Base-by-base conservation (phyloP, 2,888 invertebrate genomes). In the Coenonympha arcania region DNA sequence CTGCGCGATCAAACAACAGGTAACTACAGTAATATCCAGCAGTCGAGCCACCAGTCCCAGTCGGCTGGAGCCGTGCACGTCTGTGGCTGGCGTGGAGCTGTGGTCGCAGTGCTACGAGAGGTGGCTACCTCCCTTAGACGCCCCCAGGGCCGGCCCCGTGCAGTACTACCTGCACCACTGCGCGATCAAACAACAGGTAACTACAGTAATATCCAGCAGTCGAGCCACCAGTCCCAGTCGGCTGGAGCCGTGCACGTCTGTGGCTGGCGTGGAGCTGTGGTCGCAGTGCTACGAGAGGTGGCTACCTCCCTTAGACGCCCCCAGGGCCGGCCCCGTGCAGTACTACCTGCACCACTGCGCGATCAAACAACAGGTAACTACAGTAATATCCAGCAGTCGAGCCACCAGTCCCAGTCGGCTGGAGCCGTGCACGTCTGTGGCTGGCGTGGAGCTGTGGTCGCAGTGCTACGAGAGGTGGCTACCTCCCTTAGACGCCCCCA, bases 381-480 rank as follows among this genome's bases (percentile, higher is more conserved):
- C n/a, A n/a, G n/a, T n/a, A 9, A 15, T 31, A 11, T 13, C 42
- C 33, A 26, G 36, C 31, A 26, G 36, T 8, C 16, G 16, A 2
- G 19, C 3, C 19, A 4, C 2, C 11, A 9, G 36, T 19, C 2
- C 2, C 36, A 11, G 36, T 18, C 20, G 28, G 26, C 34, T 22
- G 16, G 56, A 79, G 57, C 91, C 91, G 2, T 69, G 87, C 62
- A 76, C 73, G 54, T 80, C 81, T 1, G 81, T 92, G 54, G 76
- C 89, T 3, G 84, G 86, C 48, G 72, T 93, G 60, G 91, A 92
- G 55, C 76, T 96, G 34, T 97, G 96, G 96, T 87, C 90, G 50
- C 95, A 94, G 75, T 96, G 95, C 81, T 97, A 95, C 81, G 93
- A 94, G 71, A 90, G 97, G 20, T 96, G 95, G 95, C 88, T 95